Evolutionary conservation across 2,113 vertebrate genomes (phyloP).

Genomic region (Cyanocitta stelleri): DNA sequence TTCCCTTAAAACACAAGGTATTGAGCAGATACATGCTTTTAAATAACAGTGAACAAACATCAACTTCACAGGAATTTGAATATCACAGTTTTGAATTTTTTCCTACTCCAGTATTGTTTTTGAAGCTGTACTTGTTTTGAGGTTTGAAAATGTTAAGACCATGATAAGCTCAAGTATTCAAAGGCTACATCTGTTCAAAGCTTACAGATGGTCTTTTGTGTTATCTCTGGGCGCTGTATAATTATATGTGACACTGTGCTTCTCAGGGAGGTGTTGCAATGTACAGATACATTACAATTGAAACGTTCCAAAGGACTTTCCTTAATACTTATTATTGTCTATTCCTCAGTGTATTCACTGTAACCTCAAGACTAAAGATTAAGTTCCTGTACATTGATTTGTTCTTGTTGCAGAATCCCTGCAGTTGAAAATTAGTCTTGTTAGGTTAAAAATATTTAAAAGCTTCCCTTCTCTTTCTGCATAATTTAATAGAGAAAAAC

Average conservation of each 20-base stretch:
- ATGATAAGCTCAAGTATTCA: constrained; percentile 59
- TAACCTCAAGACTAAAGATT: constrained; percentile 25
- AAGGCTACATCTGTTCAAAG: constrained; percentile 60
- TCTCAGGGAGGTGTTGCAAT: constrained; percentile 48
- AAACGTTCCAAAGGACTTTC: constrained; percentile 32
- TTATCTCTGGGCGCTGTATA: constrained; percentile 51
- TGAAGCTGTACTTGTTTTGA: constrained; percentile 17
- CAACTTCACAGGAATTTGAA: neutral
- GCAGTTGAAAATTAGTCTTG: neutral
- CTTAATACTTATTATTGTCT: constrained; percentile 39
- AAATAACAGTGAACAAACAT: neutral
- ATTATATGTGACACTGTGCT: constrained; percentile 55
- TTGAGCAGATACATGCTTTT: neutral
- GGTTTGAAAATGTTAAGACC: constrained; percentile 39
- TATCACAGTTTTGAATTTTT: neutral
- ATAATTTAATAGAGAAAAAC: neutral
- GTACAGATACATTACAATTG: constrained; percentile 53
- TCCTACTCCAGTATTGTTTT: neutral
- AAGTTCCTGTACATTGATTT: neutral
- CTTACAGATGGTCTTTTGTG: constrained; percentile 71
- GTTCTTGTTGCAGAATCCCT: neutral
- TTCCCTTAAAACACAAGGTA: neutral
- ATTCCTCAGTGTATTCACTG: neutral
- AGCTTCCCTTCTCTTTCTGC: neutral
- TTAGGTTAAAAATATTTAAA: neutral